phyloP scores from a whole-genome alignment of 1,140 invertebrate species.

The Penaeus japonicus region DNA sequence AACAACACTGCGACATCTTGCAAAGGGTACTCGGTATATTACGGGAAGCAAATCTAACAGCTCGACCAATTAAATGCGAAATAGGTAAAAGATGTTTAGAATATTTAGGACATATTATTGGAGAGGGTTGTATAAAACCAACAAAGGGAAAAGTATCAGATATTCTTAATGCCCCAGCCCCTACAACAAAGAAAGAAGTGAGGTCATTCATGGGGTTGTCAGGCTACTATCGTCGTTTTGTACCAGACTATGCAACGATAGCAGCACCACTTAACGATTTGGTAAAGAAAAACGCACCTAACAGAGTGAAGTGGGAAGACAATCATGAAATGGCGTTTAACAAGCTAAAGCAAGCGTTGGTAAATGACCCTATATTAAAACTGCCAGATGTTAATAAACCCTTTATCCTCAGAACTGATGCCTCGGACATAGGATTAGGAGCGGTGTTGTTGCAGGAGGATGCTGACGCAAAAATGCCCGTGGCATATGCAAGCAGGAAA shows the following conservation, averaged over 20 bases:
- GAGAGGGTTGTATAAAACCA: not conserved
- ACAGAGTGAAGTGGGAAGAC: not conserved
- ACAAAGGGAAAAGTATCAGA: not conserved
- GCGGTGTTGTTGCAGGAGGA: slow-evolving; percentile 18
- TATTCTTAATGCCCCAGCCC: not conserved
- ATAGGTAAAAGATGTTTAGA: not conserved
- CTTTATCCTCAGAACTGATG: slow-evolving; percentile 28
- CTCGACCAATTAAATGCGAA: not conserved
- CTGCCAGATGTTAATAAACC: not conserved
- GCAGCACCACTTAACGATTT: slow-evolving; percentile 1
- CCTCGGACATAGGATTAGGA: slow-evolving; percentile 8
- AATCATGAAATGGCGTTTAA: not conserved
- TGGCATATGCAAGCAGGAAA: slow-evolving; percentile 62
- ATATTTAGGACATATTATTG: not conserved
- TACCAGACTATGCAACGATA: slow-evolving; percentile 4
- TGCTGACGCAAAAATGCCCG: not conserved
- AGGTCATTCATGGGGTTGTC: not conserved
- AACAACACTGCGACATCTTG: not conserved
- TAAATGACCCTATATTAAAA: no score
- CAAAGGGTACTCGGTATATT: not conserved
- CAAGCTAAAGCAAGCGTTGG: not conserved
- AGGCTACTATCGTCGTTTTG: not conserved
- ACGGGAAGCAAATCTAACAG: not conserved
- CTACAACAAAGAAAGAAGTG: slow-evolving; percentile 3
- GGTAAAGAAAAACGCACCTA: not conserved